Conservation (phyloP, 2,888 invertebrate genomes). For the Conistra vaccinii region DNA sequence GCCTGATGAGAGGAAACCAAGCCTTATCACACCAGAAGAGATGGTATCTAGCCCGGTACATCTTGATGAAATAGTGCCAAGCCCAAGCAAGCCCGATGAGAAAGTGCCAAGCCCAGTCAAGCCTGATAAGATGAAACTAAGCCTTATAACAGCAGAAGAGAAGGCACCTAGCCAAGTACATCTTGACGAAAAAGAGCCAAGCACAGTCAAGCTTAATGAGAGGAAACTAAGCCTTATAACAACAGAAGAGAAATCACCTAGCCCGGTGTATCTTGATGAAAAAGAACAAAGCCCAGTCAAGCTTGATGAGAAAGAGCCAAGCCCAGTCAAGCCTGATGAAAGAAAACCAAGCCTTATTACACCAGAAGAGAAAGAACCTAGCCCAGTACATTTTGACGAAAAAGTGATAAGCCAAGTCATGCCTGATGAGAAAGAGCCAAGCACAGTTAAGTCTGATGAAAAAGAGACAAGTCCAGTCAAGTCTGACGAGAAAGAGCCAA, state of each 20-base stretch:
- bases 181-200: slow-evolving; percentile 8
- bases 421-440: too few species aligned
- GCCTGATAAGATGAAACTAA: not conserved
- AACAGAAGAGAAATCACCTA: not conserved
- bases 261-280: not conserved
- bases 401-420: too few species aligned
- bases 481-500: not conserved
- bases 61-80: not conserved
- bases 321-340: not conserved
- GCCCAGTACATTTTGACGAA: too few species aligned
- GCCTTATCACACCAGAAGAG: not conserved
- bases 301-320: too few species aligned
- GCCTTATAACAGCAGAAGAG: not conserved
- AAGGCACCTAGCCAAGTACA: not conserved
- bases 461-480: accelerated
- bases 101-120: too few species aligned
- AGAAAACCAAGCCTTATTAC: not conserved
- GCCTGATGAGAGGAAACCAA: not conserved
- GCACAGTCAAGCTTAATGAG: not conserved
- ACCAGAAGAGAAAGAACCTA: too few species aligned
- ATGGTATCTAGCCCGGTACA: not conserved
- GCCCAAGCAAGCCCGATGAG: not conserved
- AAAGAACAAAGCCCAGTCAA: too few species aligned
- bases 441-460: not conserved
- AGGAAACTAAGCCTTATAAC: not conserved